Evolutionary conservation across 1,140 invertebrate genomes (phyloP), one percentile per base, ranked within the genome.

Genomic region (Antheraea mylitta): DNA sequence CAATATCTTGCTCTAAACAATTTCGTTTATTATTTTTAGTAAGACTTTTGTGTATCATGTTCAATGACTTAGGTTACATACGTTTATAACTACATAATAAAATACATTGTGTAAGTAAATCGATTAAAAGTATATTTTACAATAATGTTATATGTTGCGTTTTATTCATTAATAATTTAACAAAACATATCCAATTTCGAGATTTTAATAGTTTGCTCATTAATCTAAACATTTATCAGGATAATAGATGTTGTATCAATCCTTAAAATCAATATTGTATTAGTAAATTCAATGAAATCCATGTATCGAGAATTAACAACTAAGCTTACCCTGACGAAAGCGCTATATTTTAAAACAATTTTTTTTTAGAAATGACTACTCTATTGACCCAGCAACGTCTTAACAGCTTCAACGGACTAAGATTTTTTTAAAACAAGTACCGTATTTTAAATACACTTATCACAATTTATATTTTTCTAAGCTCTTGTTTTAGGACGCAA

Each of bases 321-420:
- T 65, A 65, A 10, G 18, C 53, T 65, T 77, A 77, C 75, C 75
- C 75, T 77, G 75, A 70, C 70, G 71, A 37, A 63, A 70, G 67
- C 61, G 67, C 68, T 71, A n/a, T n/a, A n/a, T n/a, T n/a, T n/a
- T n/a, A n/a, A n/a, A n/a, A n/a, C n/a, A n/a, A n/a, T n/a, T n/a
- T n/a, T n/a, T n/a, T n/a, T n/a, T n/a, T n/a, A n/a, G n/a, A n/a
- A n/a, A n/a, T n/a, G n/a, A n/a, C n/a, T n/a, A n/a, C n/a, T n/a
- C n/a, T n/a, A n/a, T n/a, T n/a, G n/a, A n/a, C n/a, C n/a, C n/a
- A n/a, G n/a, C n/a, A n/a, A n/a, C n/a, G n/a, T n/a, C n/a, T n/a
- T n/a, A n/a, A n/a, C n/a, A n/a, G n/a, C n/a, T n/a, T n/a, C n/a
- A n/a, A n/a, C n/a, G n/a, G n/a, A n/a, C n/a, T n/a, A n/a, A n/a